Evolutionary conservation across 2,113 vertebrate species (phyloP).

Genomic region (Chloropsis cyanopogon): DNA sequence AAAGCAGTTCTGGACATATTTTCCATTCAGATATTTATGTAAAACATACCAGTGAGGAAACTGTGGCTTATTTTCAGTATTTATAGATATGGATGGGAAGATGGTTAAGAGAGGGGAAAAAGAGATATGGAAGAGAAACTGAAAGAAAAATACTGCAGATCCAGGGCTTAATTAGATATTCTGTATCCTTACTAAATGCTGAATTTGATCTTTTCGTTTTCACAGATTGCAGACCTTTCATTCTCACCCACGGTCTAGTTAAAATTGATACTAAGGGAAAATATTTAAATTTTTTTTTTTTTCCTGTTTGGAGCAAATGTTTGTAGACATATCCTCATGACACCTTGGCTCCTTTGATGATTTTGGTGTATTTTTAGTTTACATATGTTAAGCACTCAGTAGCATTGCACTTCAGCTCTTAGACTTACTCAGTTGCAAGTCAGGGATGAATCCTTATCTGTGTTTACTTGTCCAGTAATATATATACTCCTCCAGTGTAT

Average conservation of each 20-base stretch:
- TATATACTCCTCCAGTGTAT: background rate
- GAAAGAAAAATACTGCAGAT: background rate
- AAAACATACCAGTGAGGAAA: background rate
- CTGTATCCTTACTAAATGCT: background rate
- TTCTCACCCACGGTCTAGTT: background rate
- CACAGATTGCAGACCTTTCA: conserved; percentile 33
- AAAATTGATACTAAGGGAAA: background rate
- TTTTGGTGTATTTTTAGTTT: background rate
- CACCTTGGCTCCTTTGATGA: background rate
- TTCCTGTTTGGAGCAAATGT: background rate
- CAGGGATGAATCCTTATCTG: background rate
- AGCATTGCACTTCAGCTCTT: background rate
- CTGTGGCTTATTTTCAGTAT: background rate
- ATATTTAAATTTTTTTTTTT: conserved; percentile 15
- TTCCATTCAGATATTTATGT: background rate
- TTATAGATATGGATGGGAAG: background rate
- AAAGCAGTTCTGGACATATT: background rate
- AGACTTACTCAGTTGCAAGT: background rate
- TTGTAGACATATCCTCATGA: background rate
- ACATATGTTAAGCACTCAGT: background rate
- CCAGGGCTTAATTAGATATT: background rate
- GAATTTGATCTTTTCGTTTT: background rate
- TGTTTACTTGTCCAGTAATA: background rate
- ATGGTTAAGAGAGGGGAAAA: background rate
- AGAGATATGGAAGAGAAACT: background rate